Percentiles rank a stretch among this genome's conserved stretches.
These are phyloP conservation scores for Harlomillsia oculata DNA, from an alignment of 1,140 invertebrate species.

Conservation along the genomic window DNA sequence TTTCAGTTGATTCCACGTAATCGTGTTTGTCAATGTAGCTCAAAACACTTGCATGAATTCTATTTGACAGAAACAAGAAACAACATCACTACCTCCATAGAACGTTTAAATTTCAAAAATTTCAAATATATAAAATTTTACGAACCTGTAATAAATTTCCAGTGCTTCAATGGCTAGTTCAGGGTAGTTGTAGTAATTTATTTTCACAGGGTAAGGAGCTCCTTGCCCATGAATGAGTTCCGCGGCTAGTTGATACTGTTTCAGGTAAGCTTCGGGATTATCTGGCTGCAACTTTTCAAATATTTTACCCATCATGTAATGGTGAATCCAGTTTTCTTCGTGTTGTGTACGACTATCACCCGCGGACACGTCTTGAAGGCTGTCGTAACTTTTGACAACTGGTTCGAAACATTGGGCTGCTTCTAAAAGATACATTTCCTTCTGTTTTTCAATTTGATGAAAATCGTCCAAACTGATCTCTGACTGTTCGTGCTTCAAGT, in stretches of 20 bases:
- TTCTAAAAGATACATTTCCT: conserved; percentile 64
- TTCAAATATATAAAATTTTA: neutral
- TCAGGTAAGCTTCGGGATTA: conserved; percentile 59
- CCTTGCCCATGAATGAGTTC: conserved; percentile 65
- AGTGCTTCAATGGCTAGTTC: conserved; percentile 78
- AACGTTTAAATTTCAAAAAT: conserved; percentile 4
- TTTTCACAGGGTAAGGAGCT: conserved; percentile 74
- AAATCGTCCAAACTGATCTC: conserved; percentile 69
- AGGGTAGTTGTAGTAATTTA: conserved; percentile 71
- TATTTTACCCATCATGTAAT: conserved; percentile 89
- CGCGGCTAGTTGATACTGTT: conserved; percentile 65
- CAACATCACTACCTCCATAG: neutral
- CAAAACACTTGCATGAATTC: conserved; percentile 72
- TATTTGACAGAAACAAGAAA: conserved; percentile 33
- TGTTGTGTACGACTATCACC: conserved; percentile 49
- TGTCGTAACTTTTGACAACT: neutral
- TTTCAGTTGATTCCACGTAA: conserved; percentile 39
- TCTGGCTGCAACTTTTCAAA: conserved; percentile 63
- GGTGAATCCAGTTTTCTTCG: conserved; percentile 77
- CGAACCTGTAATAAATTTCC: conserved; percentile 53
- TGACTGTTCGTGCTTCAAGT: conserved; percentile 59
- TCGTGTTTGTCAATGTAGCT: conserved; percentile 69
- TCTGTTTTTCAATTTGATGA: conserved; percentile 60
- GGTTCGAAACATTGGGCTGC: conserved; percentile 61
- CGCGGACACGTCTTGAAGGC: conserved; percentile 6